Percentiles rank a stretch among this genome's conserved stretches.
Conservation (phyloP, 2,113 vertebrate species). For the Alexandromys fortis region DNA sequence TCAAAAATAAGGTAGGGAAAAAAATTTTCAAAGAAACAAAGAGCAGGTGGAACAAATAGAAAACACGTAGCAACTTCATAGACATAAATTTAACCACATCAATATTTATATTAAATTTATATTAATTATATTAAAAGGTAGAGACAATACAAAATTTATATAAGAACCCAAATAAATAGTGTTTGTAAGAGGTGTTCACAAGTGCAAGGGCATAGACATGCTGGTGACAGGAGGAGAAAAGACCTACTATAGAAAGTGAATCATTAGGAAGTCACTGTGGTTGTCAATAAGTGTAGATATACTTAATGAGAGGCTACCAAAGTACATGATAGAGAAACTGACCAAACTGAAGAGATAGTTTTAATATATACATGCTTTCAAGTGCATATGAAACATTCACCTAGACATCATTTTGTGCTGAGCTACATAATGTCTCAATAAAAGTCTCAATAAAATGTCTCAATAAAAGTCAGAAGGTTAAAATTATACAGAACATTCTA, state of each 20-base stretch:
- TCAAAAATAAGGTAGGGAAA: not conserved
- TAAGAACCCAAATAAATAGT: not conserved
- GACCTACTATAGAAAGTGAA: not conserved
- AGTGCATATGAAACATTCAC: not conserved
- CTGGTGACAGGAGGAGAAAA: not conserved
- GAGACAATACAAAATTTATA: not conserved
- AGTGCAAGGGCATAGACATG: not conserved
- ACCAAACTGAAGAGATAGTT: not conserved
- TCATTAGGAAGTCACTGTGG: not conserved
- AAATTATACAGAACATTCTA: conserved; percentile 4
- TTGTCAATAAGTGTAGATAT: not conserved
- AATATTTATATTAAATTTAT: not conserved
- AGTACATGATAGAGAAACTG: not conserved
- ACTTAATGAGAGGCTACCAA: not conserved
- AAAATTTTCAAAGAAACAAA: not conserved
- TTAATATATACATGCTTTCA: not conserved
- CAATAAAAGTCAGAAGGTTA: not conserved
- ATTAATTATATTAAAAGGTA: not conserved
- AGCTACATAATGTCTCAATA: not conserved
- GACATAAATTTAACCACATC: not conserved
- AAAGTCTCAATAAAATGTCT: not conserved
- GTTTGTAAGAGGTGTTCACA: not conserved
- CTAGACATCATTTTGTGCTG: not conserved
- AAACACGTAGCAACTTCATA: not conserved
- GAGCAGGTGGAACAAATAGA: not conserved